Evolutionary conservation across 1,140 invertebrate genomes (phyloP).

Genomic region (Aleiodes sp.): DNA sequence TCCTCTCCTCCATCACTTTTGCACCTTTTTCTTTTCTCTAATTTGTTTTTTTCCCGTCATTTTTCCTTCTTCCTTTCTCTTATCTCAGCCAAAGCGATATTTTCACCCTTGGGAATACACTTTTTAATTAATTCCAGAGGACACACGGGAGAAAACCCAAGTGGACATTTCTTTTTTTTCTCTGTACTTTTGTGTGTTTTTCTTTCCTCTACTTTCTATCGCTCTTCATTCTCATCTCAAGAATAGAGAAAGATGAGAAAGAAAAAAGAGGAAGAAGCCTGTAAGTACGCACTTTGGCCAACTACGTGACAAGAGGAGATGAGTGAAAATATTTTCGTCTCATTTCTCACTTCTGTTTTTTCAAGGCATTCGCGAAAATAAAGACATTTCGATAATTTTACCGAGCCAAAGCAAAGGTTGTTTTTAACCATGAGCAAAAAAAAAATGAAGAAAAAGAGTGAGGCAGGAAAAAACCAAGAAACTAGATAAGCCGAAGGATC

Average conservation of each 20-base stretch:
- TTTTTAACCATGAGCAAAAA: not conserved
- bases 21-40: not conserved
- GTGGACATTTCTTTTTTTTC: not conserved
- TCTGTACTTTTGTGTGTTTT: no score
- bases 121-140: conserved; percentile 21
- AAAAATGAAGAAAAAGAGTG: not conserved
- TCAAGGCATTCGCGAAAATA: not conserved
- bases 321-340: not conserved
- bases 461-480: not conserved
- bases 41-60: conserved; percentile 8
- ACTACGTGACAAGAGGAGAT: not conserved
- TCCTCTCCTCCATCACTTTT: not conserved
- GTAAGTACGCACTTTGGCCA: not conserved
- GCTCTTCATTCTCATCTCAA: not conserved
- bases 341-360: not conserved
- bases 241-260: no score
- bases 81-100: not conserved
- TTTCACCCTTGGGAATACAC: not conserved
- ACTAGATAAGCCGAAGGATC: not conserved
- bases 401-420: not conserved
- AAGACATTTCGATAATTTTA: not conserved
- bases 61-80: conserved; percentile 27
- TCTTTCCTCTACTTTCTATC: not conserved
- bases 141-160: not conserved
- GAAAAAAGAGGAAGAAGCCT: no score